Evolutionary conservation across 2,797 vertebrate species (phyloP), one percentile per base, ranked within the genome.

Genomic region (Acanthurus lineatus): DNA sequence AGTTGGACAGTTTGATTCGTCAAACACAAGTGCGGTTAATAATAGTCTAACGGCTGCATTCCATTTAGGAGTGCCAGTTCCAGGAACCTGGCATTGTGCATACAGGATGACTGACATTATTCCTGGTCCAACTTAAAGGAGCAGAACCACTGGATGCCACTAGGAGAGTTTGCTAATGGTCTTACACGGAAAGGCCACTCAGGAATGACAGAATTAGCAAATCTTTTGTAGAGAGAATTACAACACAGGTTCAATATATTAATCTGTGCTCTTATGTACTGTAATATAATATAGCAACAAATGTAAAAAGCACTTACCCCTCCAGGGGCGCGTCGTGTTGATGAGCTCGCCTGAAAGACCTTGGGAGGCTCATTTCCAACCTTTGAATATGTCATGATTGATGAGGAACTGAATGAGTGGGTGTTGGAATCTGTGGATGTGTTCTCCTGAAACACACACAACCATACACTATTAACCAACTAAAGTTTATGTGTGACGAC

Each of bases 371-470:
- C 96, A 73, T 97, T 90, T 61, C 97, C 98, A 68, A 93, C 85
- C 91, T 96, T 98, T 84, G 97, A 97, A 75, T 97, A 99, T 0
- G 96, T 97, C 96, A 97, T 96, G 78, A 99, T 87, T 7, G 97
- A 97, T 19, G 98, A 99, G 67, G 97, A 97, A 91, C 95, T 96
- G 93, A 97, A 99, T 0, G 96, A 96, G 89, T 99, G 97, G 1
- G 84, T 60, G 49, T 92, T 94, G 9, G 96, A 79, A 35, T 96
- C 93, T 65, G 95, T 0, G 15, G 96, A 84, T 79, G 94, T 66
- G 48, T 95, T 95, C 72, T 94, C 97, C 98, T 99, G 69, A 60
- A 62, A 72, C 6, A 79, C 54, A 79, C 54, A 77, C 48, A 56
- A 35, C 53, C 28, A 71, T 35, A 65, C 52, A 35, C 49, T 0